Conservation (phyloP, 2,113 vertebrate genomes). For the Hippoglossus stenolepis region DNA sequence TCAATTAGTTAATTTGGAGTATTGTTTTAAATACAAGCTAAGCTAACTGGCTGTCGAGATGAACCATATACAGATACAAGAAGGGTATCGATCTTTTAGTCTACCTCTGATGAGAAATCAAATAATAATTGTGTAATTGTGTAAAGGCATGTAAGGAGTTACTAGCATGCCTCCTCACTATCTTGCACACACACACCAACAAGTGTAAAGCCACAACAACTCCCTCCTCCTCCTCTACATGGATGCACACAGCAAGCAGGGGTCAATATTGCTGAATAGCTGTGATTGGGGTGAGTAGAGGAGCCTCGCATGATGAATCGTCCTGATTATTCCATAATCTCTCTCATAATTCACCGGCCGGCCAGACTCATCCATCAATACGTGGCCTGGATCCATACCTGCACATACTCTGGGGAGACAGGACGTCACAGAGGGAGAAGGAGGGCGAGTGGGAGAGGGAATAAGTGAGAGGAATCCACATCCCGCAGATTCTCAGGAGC, state of each 20-base stretch:
- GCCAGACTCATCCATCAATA: conserved; percentile 67
- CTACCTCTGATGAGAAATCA: background rate
- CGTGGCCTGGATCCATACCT: conserved; percentile 58
- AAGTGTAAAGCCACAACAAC: background rate
- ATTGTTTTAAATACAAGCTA: too few species aligned
- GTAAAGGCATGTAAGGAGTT: background rate
- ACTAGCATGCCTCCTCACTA: background rate
- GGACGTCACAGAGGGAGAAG: background rate
- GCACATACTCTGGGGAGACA: conserved; percentile 29
- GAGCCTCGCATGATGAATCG: conserved; percentile 68
- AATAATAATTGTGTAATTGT: too few species aligned
- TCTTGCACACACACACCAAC: background rate
- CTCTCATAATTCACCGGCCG: conserved; percentile 63
- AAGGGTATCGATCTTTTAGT: background rate
- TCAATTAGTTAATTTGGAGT: background rate
- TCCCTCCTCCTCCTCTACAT: conserved; percentile 10
- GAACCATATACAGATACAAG: background rate
- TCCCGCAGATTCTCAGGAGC: conserved; percentile 28
- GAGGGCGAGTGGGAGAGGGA: conserved; percentile 1
- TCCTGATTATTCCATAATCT: conserved; percentile 74
- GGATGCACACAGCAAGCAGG: conserved; percentile 38
- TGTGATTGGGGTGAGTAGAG: conserved; percentile 61
- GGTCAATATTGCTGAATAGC: conserved; percentile 74
- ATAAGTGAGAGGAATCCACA: background rate
- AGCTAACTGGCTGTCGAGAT: background rate